These are phyloP conservation scores for Puntigrus tetrazona DNA, from an alignment of 2,113 vertebrate species.

Conservation along the genomic window DNA sequence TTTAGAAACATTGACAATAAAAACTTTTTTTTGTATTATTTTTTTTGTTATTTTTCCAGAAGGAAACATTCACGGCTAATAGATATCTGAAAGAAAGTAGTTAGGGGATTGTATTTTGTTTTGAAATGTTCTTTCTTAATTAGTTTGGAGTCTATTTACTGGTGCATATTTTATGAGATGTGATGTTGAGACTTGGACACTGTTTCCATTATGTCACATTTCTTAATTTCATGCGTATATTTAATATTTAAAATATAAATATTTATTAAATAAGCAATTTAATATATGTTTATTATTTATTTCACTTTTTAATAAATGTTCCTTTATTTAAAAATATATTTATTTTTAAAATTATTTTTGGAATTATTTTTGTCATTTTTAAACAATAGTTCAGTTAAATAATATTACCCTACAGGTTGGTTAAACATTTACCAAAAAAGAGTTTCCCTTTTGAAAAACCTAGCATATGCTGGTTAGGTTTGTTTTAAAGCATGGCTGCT, in stretches of 20 bases:
- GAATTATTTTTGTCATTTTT: no score
- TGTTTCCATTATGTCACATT: conserved; percentile 31
- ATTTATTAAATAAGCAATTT: no score
- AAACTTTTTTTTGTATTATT: not conserved
- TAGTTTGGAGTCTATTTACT: conserved; percentile 42
- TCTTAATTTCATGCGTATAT: conserved; percentile 15
- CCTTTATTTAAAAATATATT: no score
- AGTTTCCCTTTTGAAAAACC: no score
- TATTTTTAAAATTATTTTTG: no score
- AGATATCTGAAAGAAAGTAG: conserved; percentile 13
- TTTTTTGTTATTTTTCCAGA: not conserved
- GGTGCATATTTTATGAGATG: conserved; percentile 51
- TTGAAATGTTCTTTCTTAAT: conserved; percentile 29
- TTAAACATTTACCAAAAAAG: no score
- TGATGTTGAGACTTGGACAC: conserved; percentile 12
- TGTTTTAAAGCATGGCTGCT: no score
- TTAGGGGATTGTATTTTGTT: conserved; percentile 23
- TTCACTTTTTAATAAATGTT: no score
- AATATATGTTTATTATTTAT: no score
- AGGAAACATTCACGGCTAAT: conserved; percentile 7
- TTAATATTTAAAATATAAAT: not conserved
- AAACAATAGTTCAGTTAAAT: no score
- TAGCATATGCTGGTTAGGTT: no score
- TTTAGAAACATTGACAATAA: conserved; percentile 14
- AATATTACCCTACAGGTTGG: no score